phyloP scores from a whole-genome alignment of 2,113 vertebrate species.

The Argyrosomus japonicus region DNA sequence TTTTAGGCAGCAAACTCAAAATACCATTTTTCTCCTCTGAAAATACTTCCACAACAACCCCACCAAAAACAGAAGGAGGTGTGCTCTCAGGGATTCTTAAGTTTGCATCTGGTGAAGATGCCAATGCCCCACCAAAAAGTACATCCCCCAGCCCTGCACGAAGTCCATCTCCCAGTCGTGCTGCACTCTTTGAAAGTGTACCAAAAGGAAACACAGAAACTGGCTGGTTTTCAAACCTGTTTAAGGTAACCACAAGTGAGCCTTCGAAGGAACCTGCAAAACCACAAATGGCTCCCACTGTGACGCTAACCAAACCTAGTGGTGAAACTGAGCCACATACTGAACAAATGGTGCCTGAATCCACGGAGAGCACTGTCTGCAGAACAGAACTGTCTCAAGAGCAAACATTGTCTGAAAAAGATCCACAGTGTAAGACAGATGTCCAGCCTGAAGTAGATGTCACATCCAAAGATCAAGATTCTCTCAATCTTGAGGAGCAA shows the following conservation, averaged over 20 bases:
- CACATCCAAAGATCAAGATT: conserved; percentile 34
- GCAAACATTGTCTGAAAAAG: conserved; percentile 28
- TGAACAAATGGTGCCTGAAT: conserved; percentile 47
- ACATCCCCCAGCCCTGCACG: conserved; percentile 50
- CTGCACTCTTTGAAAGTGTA: conserved; percentile 76
- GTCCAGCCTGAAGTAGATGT: conserved; percentile 24
- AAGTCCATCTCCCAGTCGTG: conserved; percentile 67
- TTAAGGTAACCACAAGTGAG: conserved; percentile 81
- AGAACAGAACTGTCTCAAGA: conserved; percentile 39
- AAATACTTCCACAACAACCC: conserved; percentile 59
- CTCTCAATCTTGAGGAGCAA: conserved; percentile 28
- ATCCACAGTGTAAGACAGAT: conserved; percentile 28
- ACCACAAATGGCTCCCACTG: conserved; percentile 52
- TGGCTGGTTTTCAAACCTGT: conserved; percentile 87
- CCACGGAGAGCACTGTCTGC: not conserved
- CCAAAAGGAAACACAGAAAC: conserved; percentile 83
- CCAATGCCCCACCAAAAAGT: conserved; percentile 41
- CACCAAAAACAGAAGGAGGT: conserved; percentile 76
- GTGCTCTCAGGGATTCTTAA: conserved; percentile 83
- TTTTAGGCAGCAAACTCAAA: conserved; percentile 86
- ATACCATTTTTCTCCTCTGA: conserved; percentile 87
- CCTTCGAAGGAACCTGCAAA: conserved; percentile 62
- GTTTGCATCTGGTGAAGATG: conserved; percentile 79
- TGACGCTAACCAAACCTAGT: conserved; percentile 56
- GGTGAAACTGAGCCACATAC: conserved; percentile 50